Evolutionary conservation across 2,888 invertebrate species (phyloP), one percentile per base, ranked within the genome.

Genomic region (Ormyrus pomaceus): DNA sequence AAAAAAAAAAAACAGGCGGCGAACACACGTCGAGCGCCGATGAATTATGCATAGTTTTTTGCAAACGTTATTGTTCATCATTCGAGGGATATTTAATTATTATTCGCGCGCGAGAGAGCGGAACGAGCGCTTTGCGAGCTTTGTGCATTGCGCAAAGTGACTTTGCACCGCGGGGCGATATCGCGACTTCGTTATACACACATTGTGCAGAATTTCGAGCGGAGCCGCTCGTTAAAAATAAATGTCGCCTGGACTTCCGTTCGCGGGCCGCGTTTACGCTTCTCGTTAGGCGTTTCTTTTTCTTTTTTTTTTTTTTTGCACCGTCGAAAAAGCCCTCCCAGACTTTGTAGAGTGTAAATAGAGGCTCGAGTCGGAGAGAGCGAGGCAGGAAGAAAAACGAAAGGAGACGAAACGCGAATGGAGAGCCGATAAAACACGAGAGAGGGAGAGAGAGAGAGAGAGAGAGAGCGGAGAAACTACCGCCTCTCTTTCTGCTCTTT

Each of bases 331-430:
- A 55, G 64, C 48, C 34, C 55, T 73, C 46, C 13, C 58, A 46
- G 53, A 34, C 34, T 34, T 34, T 34, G 34, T 34, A 34, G 77
- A 64, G 70, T 71, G 77, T 65, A 77, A 77, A 77, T 77, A 77
- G 62, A 64, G 64, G 70, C 55, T 34, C 55, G 64, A n/a, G 7
- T 34, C 34, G 34, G 66, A 51, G 66, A 51, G 34, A 34, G 53
- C 11, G 68, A 45, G 55, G 48, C n/a, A 45, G 46, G n/a, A 55
- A 55, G 68, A 46, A 68, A 74, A 66, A 58, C 59, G 68, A 61
- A 68, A 55, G 50, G 56, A 74, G 75, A 53, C 55, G 46, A 34
- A 66, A 53, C 19, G 48, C 51, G 62, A 34, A 34, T 34, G 34
- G 8, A 6, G 11, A 53, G 55, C 76, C 56, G 62, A 58, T 65